phyloP scores from a whole-genome alignment of 1,140 invertebrate species.

The Drosophila subobscura region DNA sequence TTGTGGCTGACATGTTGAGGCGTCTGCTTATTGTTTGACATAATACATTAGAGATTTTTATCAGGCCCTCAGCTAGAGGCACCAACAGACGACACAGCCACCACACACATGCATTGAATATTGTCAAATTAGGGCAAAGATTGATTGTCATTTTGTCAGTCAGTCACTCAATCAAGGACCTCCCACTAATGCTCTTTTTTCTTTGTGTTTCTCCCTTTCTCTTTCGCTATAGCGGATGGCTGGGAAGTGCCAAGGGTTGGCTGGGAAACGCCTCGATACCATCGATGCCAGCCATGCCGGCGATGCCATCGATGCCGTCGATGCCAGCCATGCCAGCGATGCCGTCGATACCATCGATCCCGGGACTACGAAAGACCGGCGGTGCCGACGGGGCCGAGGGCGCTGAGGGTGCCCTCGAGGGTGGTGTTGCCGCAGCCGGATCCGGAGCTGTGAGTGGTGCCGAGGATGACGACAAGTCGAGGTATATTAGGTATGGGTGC shows the following conservation, averaged over 20 bases:
- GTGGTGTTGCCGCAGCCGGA: constrained; percentile 84
- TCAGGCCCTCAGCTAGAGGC: constrained; percentile 34
- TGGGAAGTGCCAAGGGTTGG: constrained; percentile 93
- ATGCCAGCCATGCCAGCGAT: constrained; percentile 83
- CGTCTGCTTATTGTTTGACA: constrained; percentile 61
- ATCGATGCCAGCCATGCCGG: constrained; percentile 82
- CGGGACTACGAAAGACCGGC: constrained; percentile 87
- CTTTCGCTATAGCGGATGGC: constrained; percentile 86
- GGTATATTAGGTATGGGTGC: constrained; percentile 88
- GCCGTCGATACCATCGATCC: constrained; percentile 85
- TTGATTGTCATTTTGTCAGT: constrained; percentile 67
- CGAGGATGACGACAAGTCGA: constrained; percentile 93
- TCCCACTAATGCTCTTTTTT: constrained; percentile 24
- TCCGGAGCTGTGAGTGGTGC: constrained; percentile 86
- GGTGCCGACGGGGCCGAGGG: constrained; percentile 76
- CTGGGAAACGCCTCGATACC: constrained; percentile 84
- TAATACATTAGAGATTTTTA: constrained; percentile 61
- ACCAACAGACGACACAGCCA: constrained; percentile 3
- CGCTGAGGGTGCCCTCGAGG: constrained; percentile 81
- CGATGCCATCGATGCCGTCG: constrained; percentile 78
- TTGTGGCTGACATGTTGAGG: constrained; percentile 50
- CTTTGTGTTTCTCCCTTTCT: constrained; percentile 14
- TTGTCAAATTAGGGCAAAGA: constrained; percentile 67
- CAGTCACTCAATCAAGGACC: constrained; percentile 30
- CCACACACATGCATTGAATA: constrained; percentile 39